Conservation (phyloP, 2,888 invertebrate genomes). For the Lasioglossum marginatum region DNA sequence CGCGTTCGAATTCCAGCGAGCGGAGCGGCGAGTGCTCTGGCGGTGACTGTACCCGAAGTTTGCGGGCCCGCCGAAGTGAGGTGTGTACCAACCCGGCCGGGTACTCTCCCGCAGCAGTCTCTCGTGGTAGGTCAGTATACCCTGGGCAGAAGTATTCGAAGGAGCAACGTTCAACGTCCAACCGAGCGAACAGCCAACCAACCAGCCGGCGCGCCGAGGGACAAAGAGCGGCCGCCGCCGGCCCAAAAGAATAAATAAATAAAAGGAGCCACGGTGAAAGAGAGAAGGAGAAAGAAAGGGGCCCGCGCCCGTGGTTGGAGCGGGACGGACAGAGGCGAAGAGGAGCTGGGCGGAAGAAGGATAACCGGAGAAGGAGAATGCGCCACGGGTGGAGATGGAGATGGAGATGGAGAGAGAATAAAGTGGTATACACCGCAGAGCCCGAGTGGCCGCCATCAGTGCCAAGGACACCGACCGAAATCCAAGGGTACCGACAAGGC, state of each 20-base stretch:
- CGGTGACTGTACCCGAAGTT: conserved; percentile 79
- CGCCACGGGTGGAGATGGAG: conserved; percentile 44
- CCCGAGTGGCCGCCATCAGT: conserved; percentile 73
- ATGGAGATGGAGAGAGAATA: conserved; percentile 56
- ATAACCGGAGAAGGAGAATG: conserved; percentile 51
- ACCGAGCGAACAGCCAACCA: conserved; percentile 66
- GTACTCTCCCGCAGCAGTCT: conserved; percentile 68
- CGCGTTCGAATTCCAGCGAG: not conserved
- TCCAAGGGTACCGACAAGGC: conserved; percentile 73
- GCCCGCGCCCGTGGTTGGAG: not conserved
- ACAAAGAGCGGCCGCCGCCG: conserved; percentile 71
- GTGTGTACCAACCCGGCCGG: conserved; percentile 73
- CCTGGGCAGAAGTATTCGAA: conserved; percentile 74
- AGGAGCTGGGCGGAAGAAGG: conserved; percentile 28
- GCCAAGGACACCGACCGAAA: conserved; percentile 76
- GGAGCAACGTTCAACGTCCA: conserved; percentile 74
- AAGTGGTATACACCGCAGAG: conserved; percentile 64
- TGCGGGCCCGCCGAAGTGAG: conserved; percentile 77
- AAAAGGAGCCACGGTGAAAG: conserved; percentile 54
- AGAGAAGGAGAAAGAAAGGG: conserved; percentile 22
- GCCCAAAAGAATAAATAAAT: conserved; percentile 75
- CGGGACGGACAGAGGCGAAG: conserved; percentile 15
- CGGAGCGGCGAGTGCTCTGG: conserved; percentile 44
- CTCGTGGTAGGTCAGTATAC: conserved; percentile 72
- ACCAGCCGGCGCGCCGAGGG: conserved; percentile 72